Conservation (phyloP, 2,797 vertebrate genomes). For the Tinamus major region DNA sequence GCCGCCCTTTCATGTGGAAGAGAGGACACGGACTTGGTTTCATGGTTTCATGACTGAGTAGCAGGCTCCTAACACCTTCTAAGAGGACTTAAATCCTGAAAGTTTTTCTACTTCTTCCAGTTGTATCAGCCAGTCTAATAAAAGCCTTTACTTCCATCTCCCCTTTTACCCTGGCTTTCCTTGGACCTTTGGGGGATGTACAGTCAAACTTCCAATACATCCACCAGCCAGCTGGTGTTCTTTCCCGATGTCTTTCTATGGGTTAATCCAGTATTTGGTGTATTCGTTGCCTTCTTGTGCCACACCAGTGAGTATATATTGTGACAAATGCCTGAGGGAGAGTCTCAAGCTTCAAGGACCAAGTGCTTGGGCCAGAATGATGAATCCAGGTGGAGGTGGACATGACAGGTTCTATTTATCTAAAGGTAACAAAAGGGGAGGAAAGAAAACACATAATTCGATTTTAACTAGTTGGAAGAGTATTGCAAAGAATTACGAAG, state of each 20-base stretch:
- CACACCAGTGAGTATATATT: neutral
- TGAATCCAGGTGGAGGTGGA: neutral
- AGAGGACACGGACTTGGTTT: neutral
- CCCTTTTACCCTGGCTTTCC: neutral
- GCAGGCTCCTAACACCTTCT: neutral
- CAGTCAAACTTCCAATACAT: neutral
- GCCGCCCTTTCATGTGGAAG: neutral
- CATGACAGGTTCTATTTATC: neutral
- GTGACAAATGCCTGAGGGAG: neutral
- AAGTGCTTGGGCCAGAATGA: neutral
- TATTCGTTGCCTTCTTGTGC: neutral
- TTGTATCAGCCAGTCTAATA: neutral
- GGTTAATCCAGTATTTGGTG: neutral
- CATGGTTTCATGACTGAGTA: neutral
- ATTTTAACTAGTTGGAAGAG: neutral
- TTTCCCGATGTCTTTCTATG: neutral
- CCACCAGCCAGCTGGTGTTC: neutral
- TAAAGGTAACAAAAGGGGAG: neutral
- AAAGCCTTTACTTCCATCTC: neutral
- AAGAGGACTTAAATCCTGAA: neutral
- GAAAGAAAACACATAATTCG: neutral
- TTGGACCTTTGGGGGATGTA: neutral
- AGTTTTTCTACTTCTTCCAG: fast-evolving
- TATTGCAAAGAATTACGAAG: neutral
- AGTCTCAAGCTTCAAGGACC: neutral